Base-by-base conservation (phyloP, 2,113 vertebrate genomes). In the Xyliphius kryptos region DNA sequence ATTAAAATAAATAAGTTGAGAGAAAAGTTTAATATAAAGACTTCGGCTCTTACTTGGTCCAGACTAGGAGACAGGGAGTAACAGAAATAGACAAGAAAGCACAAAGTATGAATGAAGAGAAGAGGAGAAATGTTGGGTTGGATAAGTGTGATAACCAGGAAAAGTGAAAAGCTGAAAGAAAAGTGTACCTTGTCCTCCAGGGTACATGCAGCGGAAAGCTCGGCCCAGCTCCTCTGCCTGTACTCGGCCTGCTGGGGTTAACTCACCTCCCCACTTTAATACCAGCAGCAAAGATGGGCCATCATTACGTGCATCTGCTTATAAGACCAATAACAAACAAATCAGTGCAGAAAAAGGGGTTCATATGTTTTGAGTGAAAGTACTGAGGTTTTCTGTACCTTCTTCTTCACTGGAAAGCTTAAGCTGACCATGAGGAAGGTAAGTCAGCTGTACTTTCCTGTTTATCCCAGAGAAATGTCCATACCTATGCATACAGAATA, bases 381-480 rank as follows among this genome's bases (percentile, higher is more conserved):
- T n/a, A n/a, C n/a, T n/a, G n/a, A n/a, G n/a, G n/a, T n/a, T n/a
- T n/a, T n/a, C n/a, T n/a, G n/a, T n/a, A 96, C 95, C 96, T 89
- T 95, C 95, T 5, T 93, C 91, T 70, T 97, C 95, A 68, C 89
- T 96, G 1, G 92, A 90, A 57, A 90, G 85, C 77, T 96, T 97
- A 43, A 90, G 91, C 64, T 89, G 92, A 66, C 95, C 95, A 47
- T 92, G 89, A 66, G 96, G 92, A 76, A 97, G 83, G 67, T 98
- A 98, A 5, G 93, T 99, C 53, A 99, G 73, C 71, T 99, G 96
- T 51, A 99, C 96, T 71, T 99, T 99, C 66, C 96, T 88, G 79
- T 99, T 99, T 80, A 99, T 99, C 63, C 96, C 96, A 49, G 96
- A 99, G 81, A 99, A 99, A 81, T 99, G 96, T 2, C 96, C 96